Percentiles rank a stretch among this genome's conserved stretches.
These are phyloP conservation scores for Drosophila sp. DNA, from an alignment of 1,140 invertebrate species.

Conservation along the genomic window DNA sequence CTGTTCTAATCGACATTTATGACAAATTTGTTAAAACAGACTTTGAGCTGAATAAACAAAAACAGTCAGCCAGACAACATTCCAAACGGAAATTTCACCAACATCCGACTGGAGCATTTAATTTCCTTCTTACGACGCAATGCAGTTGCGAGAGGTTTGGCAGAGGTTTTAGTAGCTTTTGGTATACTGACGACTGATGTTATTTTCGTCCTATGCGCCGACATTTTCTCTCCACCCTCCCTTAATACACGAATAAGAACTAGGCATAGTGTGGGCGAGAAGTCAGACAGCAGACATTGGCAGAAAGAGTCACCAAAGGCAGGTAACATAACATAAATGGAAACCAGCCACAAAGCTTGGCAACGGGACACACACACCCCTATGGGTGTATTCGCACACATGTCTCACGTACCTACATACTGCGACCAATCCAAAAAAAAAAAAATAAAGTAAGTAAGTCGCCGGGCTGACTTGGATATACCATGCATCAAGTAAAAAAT, in stretches of 20 bases:
- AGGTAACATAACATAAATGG: slow-evolving; percentile 59
- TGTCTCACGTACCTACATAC: slow-evolving; percentile 44
- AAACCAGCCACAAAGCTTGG: slow-evolving; percentile 73
- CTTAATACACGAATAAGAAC: slow-evolving; percentile 43
- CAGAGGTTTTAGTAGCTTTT: slow-evolving; percentile 12
- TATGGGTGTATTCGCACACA: slow-evolving; percentile 21
- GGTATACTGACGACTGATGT: slow-evolving; percentile 51
- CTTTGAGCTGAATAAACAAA: slow-evolving; percentile 28
- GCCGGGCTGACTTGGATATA: too few species aligned
- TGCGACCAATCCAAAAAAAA: slow-evolving; percentile 39
- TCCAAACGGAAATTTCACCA: slow-evolving; percentile 70
- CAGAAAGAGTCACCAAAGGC: slow-evolving; percentile 36
- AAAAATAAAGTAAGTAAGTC: background rate
- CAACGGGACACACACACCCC: slow-evolving; percentile 68
- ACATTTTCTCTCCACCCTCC: background rate
- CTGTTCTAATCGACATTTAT: slow-evolving; percentile 12
- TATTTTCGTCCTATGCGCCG: slow-evolving; percentile 39
- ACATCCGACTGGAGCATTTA: slow-evolving; percentile 77
- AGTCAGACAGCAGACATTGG: slow-evolving; percentile 44
- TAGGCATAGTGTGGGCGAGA: slow-evolving; percentile 19
- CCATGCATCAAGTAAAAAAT: too few species aligned
- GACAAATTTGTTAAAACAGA: slow-evolving; percentile 44
- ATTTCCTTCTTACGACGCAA: slow-evolving; percentile 70
- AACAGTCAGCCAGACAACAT: slow-evolving; percentile 24
- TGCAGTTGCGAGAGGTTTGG: slow-evolving; percentile 47